A percentile compares a stretch with the other conserved stretches of the same genome.
These are phyloP conservation scores for Scortum barcoo DNA, from an alignment of 2,113 vertebrate genomes.

Conservation along the genomic window DNA sequence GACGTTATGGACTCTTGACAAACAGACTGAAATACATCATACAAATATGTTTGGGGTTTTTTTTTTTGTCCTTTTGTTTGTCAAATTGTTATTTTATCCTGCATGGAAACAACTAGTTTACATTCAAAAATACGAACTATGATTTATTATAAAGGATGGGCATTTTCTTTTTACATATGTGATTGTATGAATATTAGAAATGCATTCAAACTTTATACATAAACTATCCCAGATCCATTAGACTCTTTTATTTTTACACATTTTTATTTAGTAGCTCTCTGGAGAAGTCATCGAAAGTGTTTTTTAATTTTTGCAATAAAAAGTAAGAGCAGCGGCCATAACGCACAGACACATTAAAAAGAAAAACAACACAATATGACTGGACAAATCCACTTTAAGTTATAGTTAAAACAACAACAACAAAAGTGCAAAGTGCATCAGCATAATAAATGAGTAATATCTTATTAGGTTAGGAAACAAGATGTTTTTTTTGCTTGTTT, in stretches of 20 bases:
- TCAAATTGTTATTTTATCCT: no score
- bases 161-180: not conserved
- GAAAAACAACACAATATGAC: not conserved
- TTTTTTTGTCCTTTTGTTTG: constrained; percentile 14
- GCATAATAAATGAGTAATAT: constrained; percentile 12
- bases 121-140: not conserved
- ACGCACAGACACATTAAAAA: not conserved
- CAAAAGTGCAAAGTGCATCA: constrained; percentile 36
- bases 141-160: not conserved
- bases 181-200: not conserved
- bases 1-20: no score
- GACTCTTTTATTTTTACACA: not conserved
- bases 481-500: no score
- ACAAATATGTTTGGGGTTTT: no score
- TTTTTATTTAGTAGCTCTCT: not conserved
- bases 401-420: not conserved
- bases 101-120: not conserved
- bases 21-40: no score
- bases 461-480: not conserved
- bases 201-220: not conserved
- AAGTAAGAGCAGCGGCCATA: not conserved
- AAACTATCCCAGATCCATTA: not conserved
- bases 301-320: not conserved
- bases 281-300: not conserved
- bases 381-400: not conserved